Conservation (phyloP, 2,797 vertebrate genomes). For the Hipposideros larvatus region DNA sequence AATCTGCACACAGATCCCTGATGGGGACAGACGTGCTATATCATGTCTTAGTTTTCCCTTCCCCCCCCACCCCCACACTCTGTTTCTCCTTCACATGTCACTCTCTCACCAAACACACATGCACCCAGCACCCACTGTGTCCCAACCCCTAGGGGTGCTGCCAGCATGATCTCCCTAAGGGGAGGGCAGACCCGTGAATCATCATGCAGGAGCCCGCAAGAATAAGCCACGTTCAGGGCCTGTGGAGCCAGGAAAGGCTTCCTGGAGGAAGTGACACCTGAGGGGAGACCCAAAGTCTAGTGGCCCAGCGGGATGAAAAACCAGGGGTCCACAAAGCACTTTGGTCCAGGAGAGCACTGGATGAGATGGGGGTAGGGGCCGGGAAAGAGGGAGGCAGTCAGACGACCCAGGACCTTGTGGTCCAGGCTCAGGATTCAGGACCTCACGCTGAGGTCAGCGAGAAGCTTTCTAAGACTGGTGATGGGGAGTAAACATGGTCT, state of each 20-base stretch:
- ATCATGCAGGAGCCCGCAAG: accelerated
- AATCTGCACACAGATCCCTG: conserved; percentile 87
- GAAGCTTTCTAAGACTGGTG: not conserved
- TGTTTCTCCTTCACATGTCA: conserved; percentile 2
- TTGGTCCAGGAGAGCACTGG: not conserved
- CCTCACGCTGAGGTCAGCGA: not conserved
- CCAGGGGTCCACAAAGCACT: not conserved
- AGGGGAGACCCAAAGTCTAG: not conserved
- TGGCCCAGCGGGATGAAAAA: not conserved
- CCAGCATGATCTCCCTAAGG: accelerated
- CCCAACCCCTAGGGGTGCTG: not conserved
- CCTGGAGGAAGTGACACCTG: not conserved
- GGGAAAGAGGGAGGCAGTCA: accelerated
- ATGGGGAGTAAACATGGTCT: not conserved
- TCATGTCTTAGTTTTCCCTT: conserved; percentile 84
- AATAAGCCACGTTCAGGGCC: not conserved
- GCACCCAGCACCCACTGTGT: accelerated
- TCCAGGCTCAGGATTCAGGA: not conserved
- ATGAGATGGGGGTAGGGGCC: too few species aligned
- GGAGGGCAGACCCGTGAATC: accelerated
- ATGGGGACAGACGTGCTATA: conserved; percentile 88
- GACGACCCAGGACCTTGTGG: not conserved
- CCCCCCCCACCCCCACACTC: conserved; percentile 73
- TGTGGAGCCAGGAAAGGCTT: not conserved
- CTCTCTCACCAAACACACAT: accelerated